These are phyloP conservation scores for Diorhabda sublineata DNA, from an alignment of 1,140 invertebrate species.

Conservation along the genomic window DNA sequence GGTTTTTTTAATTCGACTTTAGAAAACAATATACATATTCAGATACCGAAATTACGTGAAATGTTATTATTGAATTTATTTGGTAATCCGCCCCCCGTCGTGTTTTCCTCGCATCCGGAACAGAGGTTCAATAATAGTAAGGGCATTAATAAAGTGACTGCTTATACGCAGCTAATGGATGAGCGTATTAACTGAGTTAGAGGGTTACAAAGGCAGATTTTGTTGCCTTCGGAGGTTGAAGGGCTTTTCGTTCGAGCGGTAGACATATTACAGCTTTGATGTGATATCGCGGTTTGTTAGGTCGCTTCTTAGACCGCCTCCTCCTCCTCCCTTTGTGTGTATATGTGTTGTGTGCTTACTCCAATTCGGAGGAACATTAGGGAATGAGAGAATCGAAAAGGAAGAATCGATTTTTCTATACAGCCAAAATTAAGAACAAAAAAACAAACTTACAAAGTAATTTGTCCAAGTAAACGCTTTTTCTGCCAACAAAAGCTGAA, in stretches of 20 bases:
- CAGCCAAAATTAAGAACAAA: too few relatives aligned
- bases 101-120: slow-evolving; percentile 1
- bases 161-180: slow-evolving; percentile 13
- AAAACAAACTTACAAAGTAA: too few relatives aligned
- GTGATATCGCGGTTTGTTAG: slow-evolving; percentile 25
- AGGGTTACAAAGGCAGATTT: slow-evolving; percentile 19
- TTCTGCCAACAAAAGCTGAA: too few relatives aligned
- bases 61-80: too few relatives aligned
- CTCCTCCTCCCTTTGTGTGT: neutral
- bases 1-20: too few relatives aligned
- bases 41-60: too few relatives aligned
- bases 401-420: too few relatives aligned
- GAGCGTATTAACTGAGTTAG: slow-evolving; percentile 19
- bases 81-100: neutral
- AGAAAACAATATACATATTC: too few relatives aligned
- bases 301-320: slow-evolving; percentile 19
- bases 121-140: neutral
- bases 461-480: too few relatives aligned
- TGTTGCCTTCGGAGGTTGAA: neutral
- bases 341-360: neutral
- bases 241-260: neutral
- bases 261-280: slow-evolving; percentile 21
- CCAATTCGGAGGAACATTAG: too few relatives aligned
- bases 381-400: too few relatives aligned
- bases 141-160: slow-evolving; percentile 6